Percentiles rank a stretch among this genome's conserved stretches.
These are phyloP conservation scores for Nesidiocoris tenuis DNA, from an alignment of 2,888 invertebrate species.

Conservation along the genomic window DNA sequence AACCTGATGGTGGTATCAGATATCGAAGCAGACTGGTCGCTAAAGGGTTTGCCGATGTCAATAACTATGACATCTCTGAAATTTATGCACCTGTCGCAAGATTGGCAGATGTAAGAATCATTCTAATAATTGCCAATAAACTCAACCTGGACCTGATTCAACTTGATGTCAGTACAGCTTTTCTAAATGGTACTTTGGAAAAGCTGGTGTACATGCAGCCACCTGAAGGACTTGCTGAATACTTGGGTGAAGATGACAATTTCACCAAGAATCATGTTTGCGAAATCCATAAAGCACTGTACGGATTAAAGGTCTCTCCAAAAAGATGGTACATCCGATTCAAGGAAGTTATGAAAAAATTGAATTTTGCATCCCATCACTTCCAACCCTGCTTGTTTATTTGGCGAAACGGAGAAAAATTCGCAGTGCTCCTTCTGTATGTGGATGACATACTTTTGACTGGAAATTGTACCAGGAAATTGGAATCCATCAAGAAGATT, in stretches of 20 bases:
- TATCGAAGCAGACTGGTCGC: slow-evolving; percentile 3
- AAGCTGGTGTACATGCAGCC: slow-evolving; percentile 3
- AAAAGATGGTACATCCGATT: slow-evolving; percentile 1
- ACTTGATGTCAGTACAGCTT: slow-evolving; percentile 18
- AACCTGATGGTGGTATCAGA: background rate
- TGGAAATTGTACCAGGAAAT: too few species aligned
- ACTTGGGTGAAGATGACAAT: background rate
- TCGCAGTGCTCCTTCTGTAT: too few species aligned
- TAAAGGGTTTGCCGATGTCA: slow-evolving; percentile 15
- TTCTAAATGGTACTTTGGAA: slow-evolving; percentile 9
- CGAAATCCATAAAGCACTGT: background rate
- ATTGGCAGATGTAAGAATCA: background rate
- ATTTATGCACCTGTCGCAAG: slow-evolving; percentile 13
- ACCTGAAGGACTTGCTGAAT: slow-evolving; percentile 5
- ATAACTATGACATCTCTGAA: slow-evolving; percentile 6
- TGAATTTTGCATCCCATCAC: background rate
- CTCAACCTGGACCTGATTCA: background rate
- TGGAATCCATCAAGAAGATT: too few species aligned
- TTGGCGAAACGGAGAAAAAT: too few species aligned
- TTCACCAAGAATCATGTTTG: background rate
- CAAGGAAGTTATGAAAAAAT: background rate
- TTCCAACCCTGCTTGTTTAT: slow-evolving; percentile 11
- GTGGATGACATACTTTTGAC: too few species aligned
- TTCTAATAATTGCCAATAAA: background rate
- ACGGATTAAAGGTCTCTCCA: slow-evolving; percentile 7